Evolutionary conservation across 2,113 vertebrate genomes (phyloP).

Genomic region (Balaeniceps rex): DNA sequence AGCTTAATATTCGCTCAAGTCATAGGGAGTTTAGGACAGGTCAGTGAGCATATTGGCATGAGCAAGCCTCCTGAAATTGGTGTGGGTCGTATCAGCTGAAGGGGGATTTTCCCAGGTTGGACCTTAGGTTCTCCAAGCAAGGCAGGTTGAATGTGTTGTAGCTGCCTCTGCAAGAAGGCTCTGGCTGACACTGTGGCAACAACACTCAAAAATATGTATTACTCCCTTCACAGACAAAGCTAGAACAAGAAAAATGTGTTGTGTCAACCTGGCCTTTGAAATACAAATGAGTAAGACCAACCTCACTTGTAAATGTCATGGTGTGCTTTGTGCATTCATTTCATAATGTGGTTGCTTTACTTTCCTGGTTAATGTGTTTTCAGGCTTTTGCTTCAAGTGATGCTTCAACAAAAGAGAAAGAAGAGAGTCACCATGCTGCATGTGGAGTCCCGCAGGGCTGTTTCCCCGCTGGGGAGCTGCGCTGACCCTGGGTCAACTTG

Average conservation of each 20-base stretch:
- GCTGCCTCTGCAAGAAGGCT: neutral
- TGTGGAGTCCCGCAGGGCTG: neutral
- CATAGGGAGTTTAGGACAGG: neutral
- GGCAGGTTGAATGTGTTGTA: neutral
- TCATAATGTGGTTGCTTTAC: neutral
- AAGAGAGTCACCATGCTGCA: neutral
- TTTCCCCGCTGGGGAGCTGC: neutral
- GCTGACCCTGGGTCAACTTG: neutral
- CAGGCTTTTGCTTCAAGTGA: slow-evolving; percentile 3
- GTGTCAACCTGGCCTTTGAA: slow-evolving; percentile 56
- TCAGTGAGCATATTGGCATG: neutral
- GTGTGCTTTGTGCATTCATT: neutral
- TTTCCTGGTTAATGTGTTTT: neutral
- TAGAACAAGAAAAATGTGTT: slow-evolving; percentile 33
- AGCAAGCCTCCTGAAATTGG: neutral
- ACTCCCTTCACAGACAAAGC: neutral
- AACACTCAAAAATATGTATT: neutral
- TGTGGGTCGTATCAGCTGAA: neutral
- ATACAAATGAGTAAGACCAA: slow-evolving; percentile 46
- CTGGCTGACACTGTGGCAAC: neutral
- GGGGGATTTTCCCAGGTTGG: neutral
- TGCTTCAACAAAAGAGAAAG: neutral
- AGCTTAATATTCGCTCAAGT: neutral
- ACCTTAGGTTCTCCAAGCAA: neutral
- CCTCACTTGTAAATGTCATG: slow-evolving; percentile 43